A percentile compares a stretch with the other conserved stretches of the same genome.
phyloP scores from a whole-genome alignment of 2,888 invertebrate genomes.

The Drosophila merina region DNA sequence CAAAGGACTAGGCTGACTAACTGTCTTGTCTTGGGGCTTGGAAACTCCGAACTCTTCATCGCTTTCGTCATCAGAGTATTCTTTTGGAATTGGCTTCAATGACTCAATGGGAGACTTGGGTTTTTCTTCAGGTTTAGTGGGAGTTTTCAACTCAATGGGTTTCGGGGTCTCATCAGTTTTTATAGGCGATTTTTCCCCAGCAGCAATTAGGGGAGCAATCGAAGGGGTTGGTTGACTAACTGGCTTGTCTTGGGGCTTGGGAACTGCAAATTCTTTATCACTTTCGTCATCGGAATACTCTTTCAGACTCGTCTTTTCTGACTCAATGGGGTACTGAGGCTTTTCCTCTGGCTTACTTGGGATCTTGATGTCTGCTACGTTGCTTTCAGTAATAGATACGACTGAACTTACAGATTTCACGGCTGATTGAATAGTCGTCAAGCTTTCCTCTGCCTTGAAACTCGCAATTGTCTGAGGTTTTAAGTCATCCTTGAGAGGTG shows the following conservation, averaged over 20 bases:
- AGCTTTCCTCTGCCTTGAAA: slow-evolving; percentile 6
- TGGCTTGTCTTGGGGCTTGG: slow-evolving; percentile 7
- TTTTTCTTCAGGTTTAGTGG: slow-evolving; percentile 15
- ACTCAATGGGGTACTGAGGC: slow-evolving; percentile 24
- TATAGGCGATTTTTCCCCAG: slow-evolving; percentile 14
- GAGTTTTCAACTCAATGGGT: not conserved
- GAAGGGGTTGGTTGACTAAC: not conserved
- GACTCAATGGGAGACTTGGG: slow-evolving; percentile 3
- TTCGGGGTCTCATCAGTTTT: slow-evolving; percentile 5
- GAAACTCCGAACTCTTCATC: too few species aligned
- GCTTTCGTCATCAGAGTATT: too few species aligned
- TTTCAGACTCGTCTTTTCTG: slow-evolving; percentile 20
- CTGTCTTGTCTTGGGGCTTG: too few species aligned
- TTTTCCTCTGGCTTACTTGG: slow-evolving; percentile 17
- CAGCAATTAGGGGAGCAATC: slow-evolving; percentile 1
- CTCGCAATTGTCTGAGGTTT: not conserved
- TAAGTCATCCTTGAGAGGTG: not conserved
- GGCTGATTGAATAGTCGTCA: not conserved
- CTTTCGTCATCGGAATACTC: slow-evolving; percentile 31
- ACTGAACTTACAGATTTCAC: slow-evolving; percentile 19
- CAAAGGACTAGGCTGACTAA: too few species aligned
- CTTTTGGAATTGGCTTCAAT: not conserved
- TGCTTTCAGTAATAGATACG: slow-evolving; percentile 7
- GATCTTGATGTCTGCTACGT: not conserved
- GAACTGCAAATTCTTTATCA: slow-evolving; percentile 12